Conservation (phyloP, 2,888 invertebrate genomes). For the Chrysopilus asiliformis region DNA sequence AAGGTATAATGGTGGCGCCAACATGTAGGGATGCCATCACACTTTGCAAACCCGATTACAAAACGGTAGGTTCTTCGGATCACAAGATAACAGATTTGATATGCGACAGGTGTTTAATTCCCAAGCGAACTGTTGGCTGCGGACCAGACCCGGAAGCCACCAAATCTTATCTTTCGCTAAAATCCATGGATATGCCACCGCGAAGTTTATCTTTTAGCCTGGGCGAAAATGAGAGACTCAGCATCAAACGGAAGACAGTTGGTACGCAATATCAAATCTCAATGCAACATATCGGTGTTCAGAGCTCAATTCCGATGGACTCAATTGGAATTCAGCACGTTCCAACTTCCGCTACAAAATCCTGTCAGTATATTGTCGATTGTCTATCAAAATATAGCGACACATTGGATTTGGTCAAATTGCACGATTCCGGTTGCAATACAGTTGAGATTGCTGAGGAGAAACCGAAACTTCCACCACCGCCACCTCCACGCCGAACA, state of each 20-base stretch:
- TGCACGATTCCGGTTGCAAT: constrained; percentile 22
- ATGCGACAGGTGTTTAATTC: constrained; percentile 40
- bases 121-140: constrained; percentile 43
- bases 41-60: constrained; percentile 32
- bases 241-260: constrained; percentile 28
- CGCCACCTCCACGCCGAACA: no score
- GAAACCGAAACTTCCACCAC: no score
- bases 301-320: constrained; percentile 16
- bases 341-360: constrained; percentile 21
- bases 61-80: constrained; percentile 40
- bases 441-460: constrained; percentile 19
- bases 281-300: constrained; percentile 6
- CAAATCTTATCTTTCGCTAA: constrained; percentile 32
- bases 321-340: constrained; percentile 22
- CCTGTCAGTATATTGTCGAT: constrained; percentile 22
- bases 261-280: constrained; percentile 24
- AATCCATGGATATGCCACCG: constrained; percentile 35
- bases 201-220: constrained; percentile 47
- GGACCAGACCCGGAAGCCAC: constrained; percentile 33
- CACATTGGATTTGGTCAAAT: constrained; percentile 28
- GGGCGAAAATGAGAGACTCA: constrained; percentile 40
- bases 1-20: constrained; percentile 24
- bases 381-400: constrained; percentile 31
- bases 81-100: constrained; percentile 37
- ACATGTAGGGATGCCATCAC: constrained; percentile 25